A percentile compares a stretch with the other conserved stretches of the same genome.
Conservation (phyloP, 2,888 invertebrate species). For the Gymnosoma rotundatum region DNA sequence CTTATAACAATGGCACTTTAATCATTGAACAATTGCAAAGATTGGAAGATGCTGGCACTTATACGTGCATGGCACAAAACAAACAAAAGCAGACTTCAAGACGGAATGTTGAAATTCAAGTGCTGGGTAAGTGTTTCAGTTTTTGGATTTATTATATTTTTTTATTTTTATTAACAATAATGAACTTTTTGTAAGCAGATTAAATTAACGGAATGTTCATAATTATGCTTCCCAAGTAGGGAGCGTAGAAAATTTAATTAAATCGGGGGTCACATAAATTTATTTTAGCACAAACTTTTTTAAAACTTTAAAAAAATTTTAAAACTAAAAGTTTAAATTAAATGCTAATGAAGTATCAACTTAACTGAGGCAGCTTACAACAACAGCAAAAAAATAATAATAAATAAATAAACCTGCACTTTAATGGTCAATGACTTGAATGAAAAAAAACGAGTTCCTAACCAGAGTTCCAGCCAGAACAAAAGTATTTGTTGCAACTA, state of each 20-base stretch:
- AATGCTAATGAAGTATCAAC: not conserved
- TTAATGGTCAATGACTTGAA: conserved; percentile 57
- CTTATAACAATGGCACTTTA: conserved; percentile 93
- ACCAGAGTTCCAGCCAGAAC: conserved; percentile 48
- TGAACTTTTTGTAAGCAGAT: not conserved
- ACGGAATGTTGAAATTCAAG: conserved; percentile 89
- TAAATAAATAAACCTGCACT: not conserved
- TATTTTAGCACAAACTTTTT: too few relatives aligned
- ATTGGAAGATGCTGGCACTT: conserved; percentile 92
- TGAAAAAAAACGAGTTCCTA: conserved; percentile 12
- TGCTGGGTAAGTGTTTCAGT: conserved; percentile 84
- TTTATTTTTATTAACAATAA: not conserved
- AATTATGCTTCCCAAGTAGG: too few relatives aligned
- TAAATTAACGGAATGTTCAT: not conserved
- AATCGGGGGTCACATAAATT: too few relatives aligned
- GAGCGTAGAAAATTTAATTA: too few relatives aligned
- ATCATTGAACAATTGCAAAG: conserved; percentile 93
- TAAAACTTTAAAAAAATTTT: too few relatives aligned
- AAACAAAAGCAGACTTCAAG: conserved; percentile 91
- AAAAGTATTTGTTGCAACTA: conserved; percentile 46
- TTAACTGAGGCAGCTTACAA: too few relatives aligned
- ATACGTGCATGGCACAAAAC: conserved; percentile 94
- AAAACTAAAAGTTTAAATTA: too few relatives aligned
- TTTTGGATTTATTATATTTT: conserved; percentile 73
- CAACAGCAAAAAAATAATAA: not conserved